These are phyloP conservation scores for Ictalurus furcatus DNA, from an alignment of 2,113 vertebrate species.

Conservation along the genomic window DNA sequence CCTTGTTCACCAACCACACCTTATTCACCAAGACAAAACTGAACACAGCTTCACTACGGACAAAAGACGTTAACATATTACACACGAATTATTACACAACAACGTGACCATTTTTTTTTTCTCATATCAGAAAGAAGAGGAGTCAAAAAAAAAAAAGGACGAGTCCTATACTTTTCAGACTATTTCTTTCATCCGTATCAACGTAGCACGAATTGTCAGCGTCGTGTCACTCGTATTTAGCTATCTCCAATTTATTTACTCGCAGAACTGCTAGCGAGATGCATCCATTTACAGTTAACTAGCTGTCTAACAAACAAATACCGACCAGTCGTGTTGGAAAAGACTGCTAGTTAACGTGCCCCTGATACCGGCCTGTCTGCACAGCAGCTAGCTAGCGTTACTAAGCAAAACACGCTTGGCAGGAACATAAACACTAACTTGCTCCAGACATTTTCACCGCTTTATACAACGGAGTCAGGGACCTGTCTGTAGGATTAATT, in stretches of 20 bases:
- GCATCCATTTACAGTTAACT: neutral
- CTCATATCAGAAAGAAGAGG: neutral
- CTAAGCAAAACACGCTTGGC: conserved; percentile 5
- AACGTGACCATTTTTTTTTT: neutral
- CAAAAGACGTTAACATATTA: neutral
- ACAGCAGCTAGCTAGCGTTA: conserved; percentile 24
- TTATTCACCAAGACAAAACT: neutral
- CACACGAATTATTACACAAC: too few relatives aligned
- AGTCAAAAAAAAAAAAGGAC: too few relatives aligned
- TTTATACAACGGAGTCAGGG: neutral
- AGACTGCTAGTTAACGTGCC: neutral
- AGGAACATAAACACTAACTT: neutral
- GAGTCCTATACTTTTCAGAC: neutral
- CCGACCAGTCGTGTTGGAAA: neutral
- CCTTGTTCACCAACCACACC: conserved; percentile 36
- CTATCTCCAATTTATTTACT: neutral
- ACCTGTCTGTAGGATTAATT: too few relatives aligned
- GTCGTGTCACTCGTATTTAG: neutral
- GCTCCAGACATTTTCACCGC: neutral
- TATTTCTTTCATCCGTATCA: neutral
- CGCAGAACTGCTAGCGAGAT: neutral
- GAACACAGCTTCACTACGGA: neutral
- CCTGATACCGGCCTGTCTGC: neutral
- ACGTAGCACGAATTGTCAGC: neutral
- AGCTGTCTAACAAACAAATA: neutral